Conservation (phyloP, 2,888 invertebrate species). For the Hedya salicella region DNA sequence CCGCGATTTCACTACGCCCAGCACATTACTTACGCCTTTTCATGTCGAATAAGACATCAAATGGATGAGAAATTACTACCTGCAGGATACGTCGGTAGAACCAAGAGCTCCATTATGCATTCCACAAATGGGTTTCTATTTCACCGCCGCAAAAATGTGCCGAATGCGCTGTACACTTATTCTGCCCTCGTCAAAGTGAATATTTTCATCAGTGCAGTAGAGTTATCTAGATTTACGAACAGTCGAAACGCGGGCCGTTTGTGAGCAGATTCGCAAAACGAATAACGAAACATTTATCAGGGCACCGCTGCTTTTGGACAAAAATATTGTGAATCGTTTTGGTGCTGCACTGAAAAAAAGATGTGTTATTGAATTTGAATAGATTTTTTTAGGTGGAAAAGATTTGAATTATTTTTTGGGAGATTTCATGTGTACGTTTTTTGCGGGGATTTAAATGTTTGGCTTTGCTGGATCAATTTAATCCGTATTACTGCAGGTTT, state of each 20-base stretch:
- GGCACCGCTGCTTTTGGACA: conserved; percentile 35
- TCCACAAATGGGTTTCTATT: conserved; percentile 41
- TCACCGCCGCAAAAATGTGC: conserved; percentile 43
- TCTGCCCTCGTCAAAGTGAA: conserved; percentile 46
- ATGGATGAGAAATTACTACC: conserved; percentile 39
- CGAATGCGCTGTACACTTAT: conserved; percentile 44
- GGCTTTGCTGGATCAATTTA: conserved; percentile 4
- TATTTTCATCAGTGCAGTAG: conserved; percentile 49
- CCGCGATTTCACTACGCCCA: conserved; percentile 46
- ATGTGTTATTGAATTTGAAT: conserved; percentile 33
- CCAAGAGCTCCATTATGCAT: conserved; percentile 36
- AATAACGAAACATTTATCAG: conserved; percentile 49
- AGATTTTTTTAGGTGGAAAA: conserved; percentile 25
- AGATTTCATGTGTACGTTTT: conserved; percentile 6
- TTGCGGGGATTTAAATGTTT: conserved; percentile 13
- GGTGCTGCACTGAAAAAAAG: conserved; percentile 33
- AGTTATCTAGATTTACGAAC: conserved; percentile 47
- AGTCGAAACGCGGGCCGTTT: conserved; percentile 45
- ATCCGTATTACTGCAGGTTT: conserved; percentile 9
- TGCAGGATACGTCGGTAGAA: conserved; percentile 23
- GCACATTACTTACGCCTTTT: conserved; percentile 38
- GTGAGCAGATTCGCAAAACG: conserved; percentile 51
- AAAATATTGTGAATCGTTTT: conserved; percentile 37
- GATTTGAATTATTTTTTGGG: conserved; percentile 29
- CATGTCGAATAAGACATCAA: conserved; percentile 26